Evolutionary conservation across 1,140 invertebrate species (phyloP), one percentile per base, ranked within the genome.

Genomic region (Saccostrea cuccullata): DNA sequence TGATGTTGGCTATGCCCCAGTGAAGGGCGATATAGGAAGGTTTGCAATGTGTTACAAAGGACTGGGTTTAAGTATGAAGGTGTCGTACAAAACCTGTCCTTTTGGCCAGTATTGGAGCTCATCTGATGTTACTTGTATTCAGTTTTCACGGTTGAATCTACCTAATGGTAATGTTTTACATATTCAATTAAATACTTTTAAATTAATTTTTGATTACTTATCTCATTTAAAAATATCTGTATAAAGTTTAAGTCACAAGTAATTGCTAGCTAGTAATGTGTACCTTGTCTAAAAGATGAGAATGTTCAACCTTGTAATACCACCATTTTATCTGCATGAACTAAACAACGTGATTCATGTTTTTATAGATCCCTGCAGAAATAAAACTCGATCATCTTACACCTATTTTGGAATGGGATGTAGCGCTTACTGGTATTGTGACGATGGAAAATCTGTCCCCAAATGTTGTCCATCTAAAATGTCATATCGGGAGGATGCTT

Each of bases 41-140:
- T 73, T 73, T 73, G 70, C 26, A 30, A 73, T 73, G 70, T 73
- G 70, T 36, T 73, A 36, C 26, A 36, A 36, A 30, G 70, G 70
- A 9, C 2, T 36, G 15, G 5, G 26, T 30, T 36, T 36, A 23
- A 36, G 15, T 2, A 11, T 73, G 23, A 73, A 73, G 26, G 70
- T 73, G 26, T 30, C 70, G 11, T 73, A 73, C 26, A 73, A 73
- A 26, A 36, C 9, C 13, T 73, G 70, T 30, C 70, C 70, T 17
- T 36, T 13, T 30, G 70, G 70, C 30, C 70, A 73, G 70, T 17
- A 73, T 12, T 73, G 70, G 70, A 73, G 13, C 26, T 9, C 23
- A 36, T 13, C 11, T 3, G 70, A 73, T 5, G 26, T 30, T 12
- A 36, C 70, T 2, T 73, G 70, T 73, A 26, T 73, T 36, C 70